Percentiles rank a stretch among this genome's conserved stretches.
Conservation (phyloP, 2,888 invertebrate species). For the Galerucella calmariensis region DNA sequence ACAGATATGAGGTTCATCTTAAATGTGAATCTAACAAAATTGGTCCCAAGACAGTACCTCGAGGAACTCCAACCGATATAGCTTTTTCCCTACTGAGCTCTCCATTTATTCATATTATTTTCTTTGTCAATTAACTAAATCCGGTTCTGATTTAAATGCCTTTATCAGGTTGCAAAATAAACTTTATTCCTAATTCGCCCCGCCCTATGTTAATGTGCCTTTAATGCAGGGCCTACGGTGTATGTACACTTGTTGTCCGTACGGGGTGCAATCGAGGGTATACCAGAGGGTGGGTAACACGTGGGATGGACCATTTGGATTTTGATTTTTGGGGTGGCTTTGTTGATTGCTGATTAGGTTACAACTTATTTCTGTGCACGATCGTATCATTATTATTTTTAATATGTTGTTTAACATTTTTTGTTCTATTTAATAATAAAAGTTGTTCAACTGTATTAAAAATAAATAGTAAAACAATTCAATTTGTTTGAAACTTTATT, state of each 20-base stretch:
- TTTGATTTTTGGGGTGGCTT: conserved; percentile 39
- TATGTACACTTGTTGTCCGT: conserved; percentile 58
- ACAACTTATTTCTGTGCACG: conserved; percentile 49
- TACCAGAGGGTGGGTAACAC: conserved; percentile 48
- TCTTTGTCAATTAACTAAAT: neutral
- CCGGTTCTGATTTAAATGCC: conserved; percentile 43
- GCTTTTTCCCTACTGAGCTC: too few relatives aligned
- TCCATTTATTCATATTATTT: too few relatives aligned
- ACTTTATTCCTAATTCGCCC: conserved; percentile 56
- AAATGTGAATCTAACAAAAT: too few relatives aligned
- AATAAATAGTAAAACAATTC: too few relatives aligned
- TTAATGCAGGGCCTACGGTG: conserved; percentile 55
- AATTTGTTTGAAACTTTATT: too few relatives aligned
- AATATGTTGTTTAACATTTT: neutral
- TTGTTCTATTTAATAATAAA: neutral
- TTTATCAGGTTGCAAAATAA: conserved; percentile 61
- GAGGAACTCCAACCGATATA: too few relatives aligned
- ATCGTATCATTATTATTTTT: conserved; percentile 32
- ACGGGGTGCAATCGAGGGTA: conserved; percentile 38
- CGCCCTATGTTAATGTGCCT: conserved; percentile 62
- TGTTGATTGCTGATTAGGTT: conserved; percentile 48
- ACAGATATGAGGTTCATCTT: too few relatives aligned
- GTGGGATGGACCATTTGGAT: conserved; percentile 31
- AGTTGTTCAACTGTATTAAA: too few relatives aligned
- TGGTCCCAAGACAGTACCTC: too few relatives aligned